Base-by-base conservation (phyloP, 2,888 invertebrate genomes). In the Perizoma affinitatum region DNA sequence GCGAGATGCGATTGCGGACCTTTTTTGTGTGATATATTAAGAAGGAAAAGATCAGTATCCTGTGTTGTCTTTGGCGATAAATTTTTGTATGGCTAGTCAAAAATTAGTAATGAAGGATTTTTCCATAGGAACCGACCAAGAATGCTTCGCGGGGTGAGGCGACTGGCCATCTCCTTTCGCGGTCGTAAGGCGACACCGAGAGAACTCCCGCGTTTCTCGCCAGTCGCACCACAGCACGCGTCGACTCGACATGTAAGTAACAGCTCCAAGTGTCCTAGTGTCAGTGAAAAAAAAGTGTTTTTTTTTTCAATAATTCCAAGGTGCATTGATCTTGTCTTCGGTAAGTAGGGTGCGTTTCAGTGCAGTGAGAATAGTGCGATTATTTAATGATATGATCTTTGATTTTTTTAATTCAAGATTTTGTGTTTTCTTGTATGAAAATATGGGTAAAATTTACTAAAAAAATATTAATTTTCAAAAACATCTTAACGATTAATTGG, bases 221-320 rank as follows among this genome's bases (percentile, higher is more conserved):
- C 91, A 92, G 91, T 92, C 91, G 91, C 91, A 89, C 87, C 90
- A 90, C 90, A 91, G 92, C 90, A 79, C 87, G 90, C 92, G 91
- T 88, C 92, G 92, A 91, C 91, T 92, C 92, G 89, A 91, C 89
- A 92, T 91, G 92, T 92, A 92, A 92, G 92, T 92, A 92, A 77
- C 75, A 79, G 80, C 79, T 78, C 76, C 50, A 80, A 83, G 87
- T 86, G 87, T 70, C 72, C 72, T 78, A 84, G 87, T 88, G 88
- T 78, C 74, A 82, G 86, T 86, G 86, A 80, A 79, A 73, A 74
- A 74, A 66, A 63, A 83, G 83, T 84, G 84, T 71, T 80, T 78
- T 78, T 81, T 76, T 81, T 84, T 74, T 74, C 65, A 6, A 68
- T 62, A 64, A 69, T 69, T 67, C 69, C 66, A 80, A 82, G 78